These are phyloP conservation scores for Cygnus buccinator DNA, from an alignment of 2,113 vertebrate genomes.

Conservation along the genomic window DNA sequence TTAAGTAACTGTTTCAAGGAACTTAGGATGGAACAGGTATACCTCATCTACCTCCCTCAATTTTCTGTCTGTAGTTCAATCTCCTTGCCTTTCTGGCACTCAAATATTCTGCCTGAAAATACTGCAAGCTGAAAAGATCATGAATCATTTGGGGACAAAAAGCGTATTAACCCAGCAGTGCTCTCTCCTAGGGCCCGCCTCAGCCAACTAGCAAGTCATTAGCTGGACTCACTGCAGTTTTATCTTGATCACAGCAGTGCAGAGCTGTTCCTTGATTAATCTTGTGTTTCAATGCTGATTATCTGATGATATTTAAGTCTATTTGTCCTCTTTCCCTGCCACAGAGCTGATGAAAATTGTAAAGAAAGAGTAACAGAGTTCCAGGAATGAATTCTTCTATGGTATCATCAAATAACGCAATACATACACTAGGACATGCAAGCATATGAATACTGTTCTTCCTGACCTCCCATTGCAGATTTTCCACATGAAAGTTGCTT, in stretches of 20 bases:
- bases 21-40: accelerated
- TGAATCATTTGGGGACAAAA: not conserved
- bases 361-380: not conserved
- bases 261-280: not conserved
- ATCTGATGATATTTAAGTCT: not conserved
- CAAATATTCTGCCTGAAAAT: not conserved
- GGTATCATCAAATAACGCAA: not conserved
- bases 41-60: not conserved
- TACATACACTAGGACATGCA: accelerated
- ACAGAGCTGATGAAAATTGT: not conserved
- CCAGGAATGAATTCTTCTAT: not conserved
- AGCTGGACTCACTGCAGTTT: not conserved
- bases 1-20: not conserved
- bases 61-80: not conserved
- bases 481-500: not conserved
- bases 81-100: not conserved
- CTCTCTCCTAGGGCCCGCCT: not conserved
- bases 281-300: not conserved
- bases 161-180: not conserved
- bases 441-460: not conserved
- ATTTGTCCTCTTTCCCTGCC: not conserved
- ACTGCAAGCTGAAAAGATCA: not conserved
- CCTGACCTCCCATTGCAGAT: not conserved
- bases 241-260: not conserved
- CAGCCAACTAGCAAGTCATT: not conserved